Base-by-base conservation (phyloP, 1,140 invertebrate genomes). In the Bilobella aurantiaca region DNA sequence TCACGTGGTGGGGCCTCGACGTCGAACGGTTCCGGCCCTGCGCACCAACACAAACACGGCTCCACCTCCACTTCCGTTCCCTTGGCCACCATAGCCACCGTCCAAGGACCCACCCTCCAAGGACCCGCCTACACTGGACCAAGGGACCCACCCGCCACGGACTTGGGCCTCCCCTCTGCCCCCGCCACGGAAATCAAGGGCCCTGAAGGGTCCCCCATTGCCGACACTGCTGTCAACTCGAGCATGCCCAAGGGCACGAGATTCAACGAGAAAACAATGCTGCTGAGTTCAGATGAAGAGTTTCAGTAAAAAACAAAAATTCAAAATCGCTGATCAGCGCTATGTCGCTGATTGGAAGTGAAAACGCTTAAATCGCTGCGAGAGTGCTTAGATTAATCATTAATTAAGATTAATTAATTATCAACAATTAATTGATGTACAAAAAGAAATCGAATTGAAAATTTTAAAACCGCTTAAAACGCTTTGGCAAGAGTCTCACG, bases 231-330 rank as follows among this genome's bases (percentile, higher is more conserved):
- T 1, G 81, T 84, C 23, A 85, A 87, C 73, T 81, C 85, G 27
- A 86, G 88, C 29, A 84, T 87, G 2, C 89, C 88, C 64, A 88
- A 90, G 71, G 86, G 85, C 23, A 84, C 85, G 74, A 88, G 89
- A 76, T 93, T 94, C 80, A 94, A 91, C 78, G 94, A 97, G 80
- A 96, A 97, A 80, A 93, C 93, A 25, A 93, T 94, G 81, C 82
- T 97, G 61, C 83, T 97, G 64, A 95, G 91, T 79, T 96, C 93
- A 64, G 94, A 97, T 77, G 94, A 97, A 78, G 94, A 97, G 79
- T 95, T 95, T 80, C 91, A 93, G 82, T 95, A 76, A 82, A 62
- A 34, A 5, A 59, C 49, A n/a, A n/a, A n/a, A n/a, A n/a, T n/a
- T n/a, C n/a, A n/a, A n/a, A n/a, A n/a, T n/a, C n/a, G n/a, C n/a